phyloP scores from a whole-genome alignment of 2,797 vertebrate species.

The Enteromius paludinosus region DNA sequence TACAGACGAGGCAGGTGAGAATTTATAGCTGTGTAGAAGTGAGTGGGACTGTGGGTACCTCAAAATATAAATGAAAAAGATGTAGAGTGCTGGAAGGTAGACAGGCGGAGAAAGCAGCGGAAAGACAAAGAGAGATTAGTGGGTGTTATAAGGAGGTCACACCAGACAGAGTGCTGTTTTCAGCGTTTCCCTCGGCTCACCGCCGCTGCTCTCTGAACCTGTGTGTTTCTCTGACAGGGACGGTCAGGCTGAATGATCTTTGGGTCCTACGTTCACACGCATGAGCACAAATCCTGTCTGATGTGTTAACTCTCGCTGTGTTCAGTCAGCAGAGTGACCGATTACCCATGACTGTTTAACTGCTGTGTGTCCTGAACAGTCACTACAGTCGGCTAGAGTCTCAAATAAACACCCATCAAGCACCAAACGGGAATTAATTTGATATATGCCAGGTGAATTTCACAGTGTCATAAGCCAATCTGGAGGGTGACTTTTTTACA shows the following conservation, averaged over 20 bases:
- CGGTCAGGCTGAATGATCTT: constrained; percentile 56
- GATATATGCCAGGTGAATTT: neutral
- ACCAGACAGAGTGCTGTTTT: constrained; percentile 43
- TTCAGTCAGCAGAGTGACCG: constrained; percentile 40
- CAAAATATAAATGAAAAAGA: constrained; percentile 13
- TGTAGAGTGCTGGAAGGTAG: constrained; percentile 17
- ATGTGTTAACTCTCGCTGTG: constrained; percentile 71
- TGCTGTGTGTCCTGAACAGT: neutral
- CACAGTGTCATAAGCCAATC: constrained; percentile 4
- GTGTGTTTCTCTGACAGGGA: constrained; percentile 39
- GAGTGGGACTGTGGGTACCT: neutral
- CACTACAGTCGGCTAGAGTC: neutral
- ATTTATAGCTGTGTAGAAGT: constrained; percentile 10
- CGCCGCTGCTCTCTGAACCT: constrained; percentile 22
- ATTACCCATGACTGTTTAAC: constrained; percentile 44
- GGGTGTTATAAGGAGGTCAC: constrained; percentile 42
- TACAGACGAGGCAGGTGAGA: constrained; percentile 17
- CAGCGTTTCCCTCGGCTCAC: constrained; percentile 32
- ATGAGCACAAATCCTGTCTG: constrained; percentile 71
- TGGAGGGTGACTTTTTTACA: neutral
- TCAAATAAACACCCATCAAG: neutral
- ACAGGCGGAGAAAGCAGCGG: constrained; percentile 1
- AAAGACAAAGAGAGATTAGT: neutral
- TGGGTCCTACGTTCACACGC: constrained; percentile 62
- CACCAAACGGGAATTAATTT: neutral